These are phyloP conservation scores for Podargus strigoides DNA, from an alignment of 2,797 vertebrate species.

Conservation along the genomic window DNA sequence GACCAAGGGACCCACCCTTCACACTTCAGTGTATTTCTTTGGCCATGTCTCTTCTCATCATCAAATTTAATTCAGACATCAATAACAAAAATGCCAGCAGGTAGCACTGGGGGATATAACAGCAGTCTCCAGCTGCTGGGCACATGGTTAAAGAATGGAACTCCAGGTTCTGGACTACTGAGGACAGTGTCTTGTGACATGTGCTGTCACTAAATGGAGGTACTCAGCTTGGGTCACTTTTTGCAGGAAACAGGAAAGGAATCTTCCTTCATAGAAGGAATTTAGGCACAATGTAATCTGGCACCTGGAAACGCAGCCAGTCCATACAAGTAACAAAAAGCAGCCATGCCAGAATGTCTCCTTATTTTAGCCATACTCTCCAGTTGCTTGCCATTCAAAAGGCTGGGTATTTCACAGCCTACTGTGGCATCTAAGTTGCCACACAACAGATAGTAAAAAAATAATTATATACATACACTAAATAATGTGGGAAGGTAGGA, in stretches of 20 bases:
- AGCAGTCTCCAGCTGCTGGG: not conserved
- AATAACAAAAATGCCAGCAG: not conserved
- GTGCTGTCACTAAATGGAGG: not conserved
- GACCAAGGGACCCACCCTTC: not conserved
- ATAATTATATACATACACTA: not conserved
- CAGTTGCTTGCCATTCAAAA: not conserved
- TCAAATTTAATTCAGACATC: not conserved
- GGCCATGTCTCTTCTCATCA: not conserved
- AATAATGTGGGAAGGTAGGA: not conserved
- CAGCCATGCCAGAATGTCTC: not conserved
- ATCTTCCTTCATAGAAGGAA: not conserved
- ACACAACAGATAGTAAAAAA: not conserved
- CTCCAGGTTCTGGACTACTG: not conserved
- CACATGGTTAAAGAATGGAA: not conserved
- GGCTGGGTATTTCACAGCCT: not conserved
- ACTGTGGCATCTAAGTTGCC: not conserved
- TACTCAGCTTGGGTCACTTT: not conserved
- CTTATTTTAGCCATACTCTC: not conserved
- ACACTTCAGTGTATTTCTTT: not conserved
- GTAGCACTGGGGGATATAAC: fast-evolving
- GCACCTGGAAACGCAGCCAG: not conserved
- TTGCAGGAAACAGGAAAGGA: not conserved
- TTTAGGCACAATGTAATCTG: not conserved
- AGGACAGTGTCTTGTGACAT: not conserved
- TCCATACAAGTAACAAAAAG: not conserved